Base-by-base conservation (phyloP, 2,797 vertebrate species). In the Perodicticus potto region DNA sequence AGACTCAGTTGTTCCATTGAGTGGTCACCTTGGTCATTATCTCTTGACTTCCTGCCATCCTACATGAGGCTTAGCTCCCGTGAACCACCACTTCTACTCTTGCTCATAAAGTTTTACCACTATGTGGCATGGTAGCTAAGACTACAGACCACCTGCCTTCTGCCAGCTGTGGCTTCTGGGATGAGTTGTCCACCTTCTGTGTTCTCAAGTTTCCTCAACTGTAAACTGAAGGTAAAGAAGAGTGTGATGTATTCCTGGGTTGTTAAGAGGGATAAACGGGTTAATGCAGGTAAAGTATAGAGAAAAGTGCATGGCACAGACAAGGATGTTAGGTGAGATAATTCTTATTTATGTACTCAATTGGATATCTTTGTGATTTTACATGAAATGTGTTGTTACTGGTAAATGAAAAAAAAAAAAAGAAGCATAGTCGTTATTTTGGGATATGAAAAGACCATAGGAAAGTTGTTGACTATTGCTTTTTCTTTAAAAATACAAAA, bases 31-130 rank as follows among this genome's bases (percentile, higher is more conserved):
- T 9, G 72, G 32, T 73, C 77, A 78, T 91, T 90, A 83, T 91
- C 91, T 91, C 32, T 91, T 91, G 78, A 76, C 67, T 82, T 82
- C 63, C 63, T 95, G 87, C 61, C 57, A 45, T 80, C 27, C 29
- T 37, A 67, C 40, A 17, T 49, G 65, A 87, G 37, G 20, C 32
- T 76, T 63, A 87, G 7, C 83, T 61, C 14, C 70, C 49, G 67
- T 72, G 73, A 70, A n/a, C 10, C 11, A 16, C 3, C 61, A 70
- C 92, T 89, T 87, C 89, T 57, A 72, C 93, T 87, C 86, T 77
- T 90, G 76, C 61, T 76, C 37, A 84, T 82, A 95, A 96, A 96
- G 72, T 5, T 19, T 0, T 61, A 74, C 77, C 55, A 40, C 49
- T 57, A 9, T 11, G n/a, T 6, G 22, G 49, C 32, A 5, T 2